These are phyloP conservation scores for Lochmaea capreae DNA, from an alignment of 2,888 invertebrate species.

Conservation along the genomic window DNA sequence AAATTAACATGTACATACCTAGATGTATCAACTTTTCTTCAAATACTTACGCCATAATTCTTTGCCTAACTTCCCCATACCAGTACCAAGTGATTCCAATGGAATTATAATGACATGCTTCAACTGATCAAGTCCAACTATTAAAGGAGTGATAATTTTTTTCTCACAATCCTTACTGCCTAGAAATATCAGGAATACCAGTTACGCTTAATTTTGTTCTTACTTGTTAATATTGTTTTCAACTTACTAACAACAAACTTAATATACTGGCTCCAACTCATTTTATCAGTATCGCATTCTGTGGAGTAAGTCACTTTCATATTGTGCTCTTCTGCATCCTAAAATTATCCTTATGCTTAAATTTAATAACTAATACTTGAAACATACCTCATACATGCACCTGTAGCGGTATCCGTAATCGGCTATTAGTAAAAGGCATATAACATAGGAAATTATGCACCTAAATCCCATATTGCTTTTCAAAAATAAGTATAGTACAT, in stretches of 20 bases:
- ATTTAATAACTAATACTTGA: conserved; percentile 6
- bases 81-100: conserved; percentile 48
- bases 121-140: conserved; percentile 47
- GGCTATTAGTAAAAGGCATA: conserved; percentile 43
- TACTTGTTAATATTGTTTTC: too few relatives aligned
- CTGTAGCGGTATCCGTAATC: conserved; percentile 49
- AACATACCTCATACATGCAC: conserved; percentile 47
- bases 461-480: conserved; percentile 46
- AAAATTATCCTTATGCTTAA: conserved; percentile 23
- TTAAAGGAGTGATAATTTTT: conserved; percentile 49
- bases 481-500: conserved; percentile 45
- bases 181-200: conserved; percentile 42
- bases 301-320: conserved; percentile 44
- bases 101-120: conserved; percentile 51
- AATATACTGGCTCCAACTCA: conserved; percentile 48
- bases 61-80: conserved; percentile 49
- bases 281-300: conserved; percentile 46
- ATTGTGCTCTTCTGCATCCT: conserved; percentile 52
- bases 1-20: neutral
- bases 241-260: conserved; percentile 46
- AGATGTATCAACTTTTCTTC: too few relatives aligned
- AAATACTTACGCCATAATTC: conserved; percentile 50
- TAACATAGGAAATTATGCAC: conserved; percentile 46
- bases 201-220: too few relatives aligned
- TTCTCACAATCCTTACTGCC: conserved; percentile 47